Conservation (phyloP, 2,113 vertebrate species). For the Scalopus aquaticus region DNA sequence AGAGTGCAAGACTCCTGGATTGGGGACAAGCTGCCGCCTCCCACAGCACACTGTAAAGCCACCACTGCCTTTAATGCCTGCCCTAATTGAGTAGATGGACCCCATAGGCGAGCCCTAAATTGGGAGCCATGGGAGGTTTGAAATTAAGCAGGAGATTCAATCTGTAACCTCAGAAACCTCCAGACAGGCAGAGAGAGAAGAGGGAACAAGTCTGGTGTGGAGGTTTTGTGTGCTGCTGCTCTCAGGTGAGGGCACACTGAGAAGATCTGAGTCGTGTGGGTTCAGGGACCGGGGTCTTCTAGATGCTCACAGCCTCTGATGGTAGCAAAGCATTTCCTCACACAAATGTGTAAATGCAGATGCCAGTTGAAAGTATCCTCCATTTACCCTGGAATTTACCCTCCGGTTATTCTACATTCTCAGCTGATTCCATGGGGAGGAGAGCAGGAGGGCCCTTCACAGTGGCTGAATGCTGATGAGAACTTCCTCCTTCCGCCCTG, state of each 20-base stretch:
- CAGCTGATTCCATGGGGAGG: background rate
- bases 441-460: rapidly evolving
- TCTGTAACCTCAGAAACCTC: slow-evolving; percentile 67
- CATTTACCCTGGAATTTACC: background rate
- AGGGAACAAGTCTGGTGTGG: background rate
- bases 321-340: background rate
- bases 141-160: slow-evolving; percentile 70
- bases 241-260: rapidly evolving
- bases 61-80: slow-evolving; percentile 60
- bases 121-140: slow-evolving; percentile 78
- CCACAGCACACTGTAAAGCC: slow-evolving; percentile 11
- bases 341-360: background rate
- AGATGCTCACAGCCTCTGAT: background rate
- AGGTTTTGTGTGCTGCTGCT: background rate
- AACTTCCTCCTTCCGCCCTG: background rate
- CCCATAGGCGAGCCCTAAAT: slow-evolving; percentile 79
- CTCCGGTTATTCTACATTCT: no score
- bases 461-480: background rate
- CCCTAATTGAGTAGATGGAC: slow-evolving; percentile 74
- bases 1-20: background rate
- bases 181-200: background rate
- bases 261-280: background rate
- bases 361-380: background rate
- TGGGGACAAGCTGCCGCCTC: background rate
- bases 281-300: background rate